These are phyloP conservation scores for Muntiacus reevesi DNA, from an alignment of 2,113 vertebrate genomes.

Conservation along the genomic window DNA sequence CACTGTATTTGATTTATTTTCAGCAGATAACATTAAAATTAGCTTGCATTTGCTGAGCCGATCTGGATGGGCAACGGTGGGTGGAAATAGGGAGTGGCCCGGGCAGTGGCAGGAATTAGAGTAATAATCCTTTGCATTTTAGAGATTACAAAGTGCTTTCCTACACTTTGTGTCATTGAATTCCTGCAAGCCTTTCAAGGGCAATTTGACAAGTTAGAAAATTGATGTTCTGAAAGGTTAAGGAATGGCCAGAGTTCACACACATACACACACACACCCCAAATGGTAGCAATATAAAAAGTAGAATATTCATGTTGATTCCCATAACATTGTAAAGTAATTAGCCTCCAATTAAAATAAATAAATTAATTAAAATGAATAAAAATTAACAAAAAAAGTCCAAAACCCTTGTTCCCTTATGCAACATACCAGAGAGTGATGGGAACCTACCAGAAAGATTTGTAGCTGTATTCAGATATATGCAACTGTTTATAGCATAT, in stretches of 20 bases:
- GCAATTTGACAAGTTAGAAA: background rate
- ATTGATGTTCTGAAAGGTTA: conserved; percentile 15
- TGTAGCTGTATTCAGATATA: background rate
- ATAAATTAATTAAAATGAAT: background rate
- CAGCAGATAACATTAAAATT: conserved; percentile 61
- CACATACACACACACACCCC: background rate
- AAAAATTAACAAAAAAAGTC: background rate
- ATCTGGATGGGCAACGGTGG: conserved; percentile 23
- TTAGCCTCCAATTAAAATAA: background rate
- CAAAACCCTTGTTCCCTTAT: background rate
- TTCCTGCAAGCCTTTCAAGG: background rate
- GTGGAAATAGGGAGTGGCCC: conserved; percentile 50
- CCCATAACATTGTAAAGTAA: background rate
- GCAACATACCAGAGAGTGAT: background rate
- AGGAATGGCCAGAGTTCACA: background rate
- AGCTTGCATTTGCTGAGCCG: conserved; percentile 37
- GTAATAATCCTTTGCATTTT: conserved; percentile 52
- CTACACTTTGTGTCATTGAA: conserved; percentile 9
- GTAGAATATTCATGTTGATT: background rate
- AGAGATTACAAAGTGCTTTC: conserved; percentile 50
- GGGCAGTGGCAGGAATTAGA: conserved; percentile 48
- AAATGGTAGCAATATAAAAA: background rate
- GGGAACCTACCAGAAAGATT: background rate
- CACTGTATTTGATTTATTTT: conserved; percentile 36
- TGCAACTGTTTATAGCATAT: background rate